These are phyloP conservation scores for Bombus fervidus DNA, from an alignment of 1,140 invertebrate genomes.

Conservation along the genomic window DNA sequence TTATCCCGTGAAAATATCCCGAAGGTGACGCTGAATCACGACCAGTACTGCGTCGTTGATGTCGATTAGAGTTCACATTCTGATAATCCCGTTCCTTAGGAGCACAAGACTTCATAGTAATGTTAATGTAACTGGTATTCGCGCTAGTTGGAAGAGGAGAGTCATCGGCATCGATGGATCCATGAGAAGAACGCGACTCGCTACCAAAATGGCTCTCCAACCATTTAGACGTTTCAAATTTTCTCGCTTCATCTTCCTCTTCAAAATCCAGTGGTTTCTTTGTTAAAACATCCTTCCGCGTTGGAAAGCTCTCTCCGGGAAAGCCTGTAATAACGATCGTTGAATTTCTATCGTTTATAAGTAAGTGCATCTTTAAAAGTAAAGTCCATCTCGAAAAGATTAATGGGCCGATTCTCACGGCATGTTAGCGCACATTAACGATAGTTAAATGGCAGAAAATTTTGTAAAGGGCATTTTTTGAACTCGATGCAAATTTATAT, in stretches of 20 bases:
- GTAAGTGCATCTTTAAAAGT: background rate
- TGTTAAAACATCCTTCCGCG: conserved; percentile 90
- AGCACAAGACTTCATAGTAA: conserved; percentile 88
- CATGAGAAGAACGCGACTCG: conserved; percentile 90
- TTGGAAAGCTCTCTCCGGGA: conserved; percentile 75
- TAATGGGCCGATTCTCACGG: too few relatives aligned
- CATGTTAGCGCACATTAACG: too few relatives aligned
- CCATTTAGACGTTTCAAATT: conserved; percentile 95
- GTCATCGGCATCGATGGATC: conserved; percentile 84
- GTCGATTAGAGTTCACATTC: conserved; percentile 65
- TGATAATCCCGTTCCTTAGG: conserved; percentile 75
- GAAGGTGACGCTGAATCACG: conserved; percentile 80
- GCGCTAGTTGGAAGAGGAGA: conserved; percentile 76
- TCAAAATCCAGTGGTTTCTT: conserved; percentile 91
- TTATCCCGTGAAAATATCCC: conserved; percentile 87
- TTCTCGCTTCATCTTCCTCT: conserved; percentile 93
- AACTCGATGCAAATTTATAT: background rate
- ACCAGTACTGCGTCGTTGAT: conserved; percentile 65
- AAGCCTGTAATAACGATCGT: conserved; percentile 39
- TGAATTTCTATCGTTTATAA: background rate
- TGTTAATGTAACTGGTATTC: conserved; percentile 89
- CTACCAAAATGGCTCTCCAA: conserved; percentile 94
- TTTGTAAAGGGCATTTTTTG: too few relatives aligned
- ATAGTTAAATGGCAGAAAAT: too few relatives aligned
- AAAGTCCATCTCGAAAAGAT: background rate